Evolutionary conservation across 2,888 invertebrate genomes (phyloP), one percentile per base, ranked within the genome.

Genomic region (Eurytoma californica): DNA sequence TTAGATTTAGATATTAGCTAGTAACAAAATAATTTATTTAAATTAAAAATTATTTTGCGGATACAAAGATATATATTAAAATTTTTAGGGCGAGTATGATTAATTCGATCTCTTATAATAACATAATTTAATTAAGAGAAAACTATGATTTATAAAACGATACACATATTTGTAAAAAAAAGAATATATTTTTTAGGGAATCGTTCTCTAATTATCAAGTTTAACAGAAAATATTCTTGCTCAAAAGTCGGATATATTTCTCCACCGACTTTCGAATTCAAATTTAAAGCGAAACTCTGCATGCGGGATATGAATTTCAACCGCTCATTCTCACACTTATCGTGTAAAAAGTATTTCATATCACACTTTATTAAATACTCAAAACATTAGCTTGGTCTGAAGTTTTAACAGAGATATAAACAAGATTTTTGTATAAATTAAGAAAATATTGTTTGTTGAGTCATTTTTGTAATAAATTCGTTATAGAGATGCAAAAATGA

Each of bases 21-120:
- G 7, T 49, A 24, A 47, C 16, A 30, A 70, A 70, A 18, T 77
- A 65, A 70, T 68, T 70, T 77, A 77, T 77, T 77, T 77, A 57
- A 57, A 58, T 30, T 47, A 47, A 3, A 51, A 20, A 55, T 70
- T 77, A 30, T 24, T 28, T 16, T 68, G 65, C 65, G 49, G n/a
- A 65, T 77, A 65, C 51, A 55, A 70, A 76, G 63, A 12, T 65
- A 14, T 65, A 14, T 18, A 70, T 65, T n/a, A 9, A 61, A 66
- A 24, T 39, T 9, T 39, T 39, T 9, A 24, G 24, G 24, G 14
- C 9, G 61, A 63, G 14, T 9, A 53, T 7, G 28, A 63, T 63
- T 53, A 13, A 30, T 30, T 63, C 24, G 61, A 24, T 3, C 5
- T 47, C 7, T 13, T 60, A 16, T 18, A 18, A 61, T 24, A 18